A percentile compares a stretch with the other conserved stretches of the same genome.
Conservation (phyloP, 2,797 vertebrate species). For the Hemibagrus guttatus region DNA sequence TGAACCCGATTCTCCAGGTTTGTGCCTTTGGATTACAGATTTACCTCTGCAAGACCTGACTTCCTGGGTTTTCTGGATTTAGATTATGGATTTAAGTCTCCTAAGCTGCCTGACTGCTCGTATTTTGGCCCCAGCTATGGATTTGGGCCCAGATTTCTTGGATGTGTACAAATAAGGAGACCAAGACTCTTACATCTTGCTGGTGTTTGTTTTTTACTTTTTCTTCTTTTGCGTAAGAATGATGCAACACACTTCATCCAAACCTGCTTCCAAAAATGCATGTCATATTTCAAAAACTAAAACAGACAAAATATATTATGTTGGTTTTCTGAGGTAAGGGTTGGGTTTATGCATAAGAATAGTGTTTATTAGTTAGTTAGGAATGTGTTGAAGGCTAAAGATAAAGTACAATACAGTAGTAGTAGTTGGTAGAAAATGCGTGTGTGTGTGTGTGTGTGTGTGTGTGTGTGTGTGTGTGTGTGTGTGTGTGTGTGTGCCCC, state of each 20-base stretch:
- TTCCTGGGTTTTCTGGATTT: neutral
- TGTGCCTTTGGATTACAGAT: slow-evolving; percentile 7
- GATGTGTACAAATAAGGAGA: neutral
- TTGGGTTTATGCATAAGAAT: neutral
- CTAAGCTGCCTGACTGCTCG: neutral
- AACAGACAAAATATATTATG: neutral
- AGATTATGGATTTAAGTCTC: neutral
- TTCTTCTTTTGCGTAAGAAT: neutral
- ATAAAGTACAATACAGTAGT: neutral
- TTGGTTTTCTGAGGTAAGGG: neutral
- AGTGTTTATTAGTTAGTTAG: neutral
- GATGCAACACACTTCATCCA: neutral
- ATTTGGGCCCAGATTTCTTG: neutral
- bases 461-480: neutral
- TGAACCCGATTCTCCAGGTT: neutral
- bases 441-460: neutral
- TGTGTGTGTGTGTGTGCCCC: neutral
- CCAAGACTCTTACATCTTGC: neutral
- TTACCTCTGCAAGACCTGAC: neutral
- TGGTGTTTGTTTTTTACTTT: neutral
- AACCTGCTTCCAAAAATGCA: neutral
- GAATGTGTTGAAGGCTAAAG: neutral
- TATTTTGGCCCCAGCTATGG: neutral
- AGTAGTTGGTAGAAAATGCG: neutral
- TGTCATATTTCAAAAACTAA: neutral